Conservation (phyloP, 2,113 vertebrate genomes). For the Ariopsis seemanni region DNA sequence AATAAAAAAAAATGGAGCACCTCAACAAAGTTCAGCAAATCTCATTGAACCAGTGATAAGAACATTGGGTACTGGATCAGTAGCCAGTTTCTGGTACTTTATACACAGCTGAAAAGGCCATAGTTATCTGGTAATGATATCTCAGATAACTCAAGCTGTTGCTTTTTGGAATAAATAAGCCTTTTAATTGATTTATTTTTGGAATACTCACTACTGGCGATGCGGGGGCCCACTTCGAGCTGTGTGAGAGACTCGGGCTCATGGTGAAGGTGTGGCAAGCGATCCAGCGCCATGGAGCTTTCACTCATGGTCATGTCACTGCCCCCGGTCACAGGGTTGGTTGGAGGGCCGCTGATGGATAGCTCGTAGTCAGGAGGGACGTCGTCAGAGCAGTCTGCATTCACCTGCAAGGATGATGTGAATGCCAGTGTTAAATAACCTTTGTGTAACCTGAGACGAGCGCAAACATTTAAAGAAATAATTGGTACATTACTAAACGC, state of each 20-base stretch:
- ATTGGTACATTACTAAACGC: background rate
- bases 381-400: conserved; percentile 87
- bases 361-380: conserved; percentile 86
- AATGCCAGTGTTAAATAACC: background rate
- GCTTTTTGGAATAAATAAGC: background rate
- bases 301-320: conserved; percentile 88
- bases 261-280: conserved; percentile 78
- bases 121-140: background rate
- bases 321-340: conserved; percentile 85
- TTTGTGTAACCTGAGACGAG: background rate
- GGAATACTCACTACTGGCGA: conserved; percentile 82
- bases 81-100: background rate
- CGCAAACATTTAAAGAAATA: background rate
- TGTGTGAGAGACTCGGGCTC: conserved; percentile 73
- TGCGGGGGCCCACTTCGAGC: conserved; percentile 75
- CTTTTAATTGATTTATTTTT: background rate
- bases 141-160: background rate
- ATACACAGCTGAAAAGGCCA: background rate
- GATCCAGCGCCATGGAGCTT: conserved; percentile 86
- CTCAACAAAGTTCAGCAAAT: background rate
- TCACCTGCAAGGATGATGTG: conserved; percentile 72
- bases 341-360: conserved; percentile 80
- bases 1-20: background rate
- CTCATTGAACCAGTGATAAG: no score
- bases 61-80: background rate